phyloP scores from a whole-genome alignment of 1,140 invertebrate species.

The Bombus soroeensis region DNA sequence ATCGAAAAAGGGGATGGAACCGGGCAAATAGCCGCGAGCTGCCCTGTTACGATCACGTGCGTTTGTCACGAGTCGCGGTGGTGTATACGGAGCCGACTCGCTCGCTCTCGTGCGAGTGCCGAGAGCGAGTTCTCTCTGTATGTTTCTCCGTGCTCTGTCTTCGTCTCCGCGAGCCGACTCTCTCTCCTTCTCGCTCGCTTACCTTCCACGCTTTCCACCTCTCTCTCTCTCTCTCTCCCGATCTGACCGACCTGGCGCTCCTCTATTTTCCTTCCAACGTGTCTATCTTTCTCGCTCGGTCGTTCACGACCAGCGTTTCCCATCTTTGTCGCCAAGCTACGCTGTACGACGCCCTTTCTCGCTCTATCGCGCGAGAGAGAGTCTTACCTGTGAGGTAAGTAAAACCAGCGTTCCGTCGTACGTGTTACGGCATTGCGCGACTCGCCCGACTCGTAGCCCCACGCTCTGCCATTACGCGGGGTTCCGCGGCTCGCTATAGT shows the following conservation, averaged over 20 bases:
- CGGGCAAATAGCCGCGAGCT: conserved; percentile 46
- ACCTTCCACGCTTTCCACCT: conserved; percentile 19
- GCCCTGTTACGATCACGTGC: conserved; percentile 64
- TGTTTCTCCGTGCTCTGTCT: conserved; percentile 62
- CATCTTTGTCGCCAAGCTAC: conserved; percentile 10
- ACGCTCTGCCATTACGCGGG: conserved; percentile 48
- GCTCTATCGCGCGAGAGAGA: conserved; percentile 50
- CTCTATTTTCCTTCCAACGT: conserved; percentile 27
- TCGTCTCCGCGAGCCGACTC: conserved; percentile 37
- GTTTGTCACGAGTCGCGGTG: conserved; percentile 65
- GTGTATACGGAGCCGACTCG: conserved; percentile 65
- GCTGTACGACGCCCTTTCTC: conserved; percentile 28
- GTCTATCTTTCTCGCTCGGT: conserved; percentile 37
- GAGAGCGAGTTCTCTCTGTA: conserved; percentile 58
- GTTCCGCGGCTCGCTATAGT: conserved; percentile 18
- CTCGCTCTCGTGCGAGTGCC: conserved; percentile 68
- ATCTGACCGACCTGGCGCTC: background rate
- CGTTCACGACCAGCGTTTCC: background rate
- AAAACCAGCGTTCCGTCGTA: conserved; percentile 77
- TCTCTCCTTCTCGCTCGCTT: conserved; percentile 37
- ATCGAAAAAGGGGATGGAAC: conserved; percentile 45
- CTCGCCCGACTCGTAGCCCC: conserved; percentile 64
- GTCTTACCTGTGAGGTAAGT: conserved; percentile 82
- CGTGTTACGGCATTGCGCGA: conserved; percentile 81
- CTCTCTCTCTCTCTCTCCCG: conserved; percentile 24